Evolutionary conservation across 2,888 invertebrate species (phyloP).

Genomic region (Trachelus troglodyta): DNA sequence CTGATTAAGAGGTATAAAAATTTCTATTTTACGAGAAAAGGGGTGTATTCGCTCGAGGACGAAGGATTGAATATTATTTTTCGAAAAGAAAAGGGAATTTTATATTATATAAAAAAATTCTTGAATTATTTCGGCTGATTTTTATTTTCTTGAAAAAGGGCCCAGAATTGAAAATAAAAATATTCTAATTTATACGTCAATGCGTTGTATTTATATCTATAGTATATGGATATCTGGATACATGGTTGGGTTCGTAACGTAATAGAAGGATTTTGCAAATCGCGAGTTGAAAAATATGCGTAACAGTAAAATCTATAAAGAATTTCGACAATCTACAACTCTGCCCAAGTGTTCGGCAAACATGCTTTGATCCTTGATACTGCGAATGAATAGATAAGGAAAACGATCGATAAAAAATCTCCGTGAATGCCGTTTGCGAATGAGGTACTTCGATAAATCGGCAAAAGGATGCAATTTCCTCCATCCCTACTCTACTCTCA

Average conservation of each 20-base stretch:
- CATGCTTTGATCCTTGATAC: conserved; percentile 14
- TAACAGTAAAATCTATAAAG: conserved; percentile 17
- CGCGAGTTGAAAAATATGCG: conserved; percentile 33
- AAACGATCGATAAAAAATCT: neutral
- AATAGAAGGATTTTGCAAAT: neutral
- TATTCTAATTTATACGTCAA: conserved; percentile 50
- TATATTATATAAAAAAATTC: neutral
- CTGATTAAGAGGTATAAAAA: neutral
- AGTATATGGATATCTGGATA: neutral
- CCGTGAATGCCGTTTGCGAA: neutral
- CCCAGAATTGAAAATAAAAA: conserved; percentile 33
- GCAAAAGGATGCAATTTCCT: conserved; percentile 15
- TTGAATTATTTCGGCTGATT: neutral
- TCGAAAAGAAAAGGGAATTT: neutral
- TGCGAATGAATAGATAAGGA: neutral
- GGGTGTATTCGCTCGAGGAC: neutral
- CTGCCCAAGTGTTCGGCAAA: conserved; percentile 43
- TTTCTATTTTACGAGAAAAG: neutral
- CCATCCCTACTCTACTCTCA: neutral
- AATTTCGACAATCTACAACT: conserved; percentile 28
- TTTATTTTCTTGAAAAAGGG: neutral
- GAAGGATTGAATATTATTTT: neutral
- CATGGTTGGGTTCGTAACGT: neutral
- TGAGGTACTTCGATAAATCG: conserved; percentile 20
- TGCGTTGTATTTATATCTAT: neutral